A percentile compares a stretch with the other conserved stretches of the same genome.
These are phyloP conservation scores for Moxostoma hubbsi DNA, from an alignment of 2,797 vertebrate genomes.

Conservation along the genomic window DNA sequence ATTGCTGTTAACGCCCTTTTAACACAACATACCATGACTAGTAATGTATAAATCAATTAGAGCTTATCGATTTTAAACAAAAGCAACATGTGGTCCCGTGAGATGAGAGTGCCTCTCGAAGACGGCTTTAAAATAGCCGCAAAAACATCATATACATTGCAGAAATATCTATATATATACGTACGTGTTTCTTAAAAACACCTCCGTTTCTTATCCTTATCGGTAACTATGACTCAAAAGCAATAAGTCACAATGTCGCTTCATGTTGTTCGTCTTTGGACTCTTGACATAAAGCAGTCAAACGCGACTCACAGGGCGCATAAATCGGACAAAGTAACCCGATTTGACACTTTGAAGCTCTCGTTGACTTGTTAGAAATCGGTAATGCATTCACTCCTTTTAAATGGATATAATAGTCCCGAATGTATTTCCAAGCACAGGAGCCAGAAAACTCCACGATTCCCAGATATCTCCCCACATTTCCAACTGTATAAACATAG, in stretches of 20 bases:
- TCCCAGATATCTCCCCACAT: not conserved
- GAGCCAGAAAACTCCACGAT: not conserved
- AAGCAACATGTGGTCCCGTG: conserved; percentile 20
- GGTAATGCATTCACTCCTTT: not conserved
- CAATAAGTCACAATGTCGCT: not conserved
- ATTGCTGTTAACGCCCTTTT: conserved; percentile 39
- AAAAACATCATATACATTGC: conserved; percentile 36
- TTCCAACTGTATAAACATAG: not conserved
- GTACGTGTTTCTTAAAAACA: not conserved
- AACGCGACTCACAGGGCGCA: not conserved
- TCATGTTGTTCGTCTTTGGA: not conserved
- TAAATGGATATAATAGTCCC: not conserved
- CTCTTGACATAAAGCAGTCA: not conserved
- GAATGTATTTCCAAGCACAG: not conserved
- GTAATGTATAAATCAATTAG: conserved; percentile 30
- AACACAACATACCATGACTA: conserved; percentile 19
- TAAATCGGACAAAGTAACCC: not conserved
- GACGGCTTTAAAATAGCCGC: conserved; percentile 32
- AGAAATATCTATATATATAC: not conserved
- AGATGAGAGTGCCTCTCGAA: conserved; percentile 11
- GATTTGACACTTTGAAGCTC: not conserved
- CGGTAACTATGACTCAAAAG: conserved; percentile 10
- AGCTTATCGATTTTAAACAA: conserved; percentile 7
- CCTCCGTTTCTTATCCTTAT: not conserved
- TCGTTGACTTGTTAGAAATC: not conserved